These are phyloP conservation scores for Cantharis lateralis DNA, from an alignment of 2,888 invertebrate genomes.

Conservation along the genomic window DNA sequence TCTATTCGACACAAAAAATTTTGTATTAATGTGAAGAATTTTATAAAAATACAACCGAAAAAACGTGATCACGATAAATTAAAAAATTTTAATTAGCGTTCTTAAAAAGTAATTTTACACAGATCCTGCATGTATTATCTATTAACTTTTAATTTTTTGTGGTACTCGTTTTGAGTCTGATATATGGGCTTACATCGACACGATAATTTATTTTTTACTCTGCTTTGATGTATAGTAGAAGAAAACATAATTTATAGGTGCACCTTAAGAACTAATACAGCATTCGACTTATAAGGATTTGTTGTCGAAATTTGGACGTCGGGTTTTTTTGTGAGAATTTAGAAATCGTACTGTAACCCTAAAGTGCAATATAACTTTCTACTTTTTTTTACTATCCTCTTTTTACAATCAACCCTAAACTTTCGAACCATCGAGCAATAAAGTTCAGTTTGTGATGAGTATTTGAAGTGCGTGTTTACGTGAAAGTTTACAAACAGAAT, in stretches of 20 bases:
- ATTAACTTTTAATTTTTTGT: neutral
- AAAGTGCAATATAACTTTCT: constrained; percentile 24
- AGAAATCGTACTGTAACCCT: constrained; percentile 22
- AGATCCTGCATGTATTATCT: neutral
- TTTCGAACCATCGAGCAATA: constrained; percentile 15
- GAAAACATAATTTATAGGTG: neutral
- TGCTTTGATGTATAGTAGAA: neutral
- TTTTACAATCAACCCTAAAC: constrained; percentile 29
- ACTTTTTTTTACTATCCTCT: constrained; percentile 23
- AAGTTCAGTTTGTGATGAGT: constrained; percentile 7
- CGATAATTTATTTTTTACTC: neutral
- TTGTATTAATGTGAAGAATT: neutral
- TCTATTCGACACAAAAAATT: neutral
- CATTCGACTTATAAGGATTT: neutral
- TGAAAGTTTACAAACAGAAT: neutral
- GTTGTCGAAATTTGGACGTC: neutral
- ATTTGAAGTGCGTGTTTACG: constrained; percentile 9
- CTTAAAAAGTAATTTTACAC: neutral
- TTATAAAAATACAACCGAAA: neutral
- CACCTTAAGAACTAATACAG: neutral
- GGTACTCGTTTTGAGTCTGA: neutral
- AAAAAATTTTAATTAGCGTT: neutral
- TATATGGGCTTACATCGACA: neutral
- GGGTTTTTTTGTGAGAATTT: constrained; percentile 1
- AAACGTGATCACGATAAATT: neutral